Evolutionary conservation across 2,113 vertebrate genomes (phyloP), one percentile per base, ranked within the genome.

Genomic region (Elachura formosa): DNA sequence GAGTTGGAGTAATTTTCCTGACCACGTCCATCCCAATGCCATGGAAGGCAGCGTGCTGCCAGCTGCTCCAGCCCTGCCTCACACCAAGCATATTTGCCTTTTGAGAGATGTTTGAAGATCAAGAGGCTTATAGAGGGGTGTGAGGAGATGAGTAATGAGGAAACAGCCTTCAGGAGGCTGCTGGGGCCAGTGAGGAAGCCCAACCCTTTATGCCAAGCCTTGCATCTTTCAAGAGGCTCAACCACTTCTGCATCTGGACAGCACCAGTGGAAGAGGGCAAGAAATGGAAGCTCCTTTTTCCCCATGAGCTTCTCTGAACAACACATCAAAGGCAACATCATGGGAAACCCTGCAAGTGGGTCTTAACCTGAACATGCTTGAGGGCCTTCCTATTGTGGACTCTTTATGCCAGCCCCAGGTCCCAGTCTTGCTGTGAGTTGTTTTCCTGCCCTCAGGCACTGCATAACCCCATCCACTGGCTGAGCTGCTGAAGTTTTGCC

Each of bases 401-500:
- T 73, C 31, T 40, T 52, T 9, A 36, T 1, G 5, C 22, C 43
- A 92, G 63, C 46, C 26, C 21, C 34, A 51, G 10, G 31, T 41
- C 59, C 25, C 59, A 46, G 29, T 16, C 22, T 28, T 78, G 33
- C 43, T 63, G 72, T 18, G 29, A 55, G 45, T 0, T 7, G 3
- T 88, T 94, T 75, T 51, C 36, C 43, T 83, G 48, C 40, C 43
- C 29, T 67, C 4, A 1, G 51, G 41, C 34, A 48, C 22, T 11
- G 12, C 15, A 10, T 14, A 61, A 19, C 36, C 22, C 29, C 23
- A 33, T 5, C 0, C 0, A 15, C 31, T 0, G 1, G 19, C 58
- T 63, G 52, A 89, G 38, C 6, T 3, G 2, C 36, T 46, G 58
- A 15, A 55, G 8, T 1, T 15, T 10, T 89, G 9, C 19, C 21